phyloP scores from a whole-genome alignment of 2,888 invertebrate genomes.

The Sphaeridia pumilis region DNA sequence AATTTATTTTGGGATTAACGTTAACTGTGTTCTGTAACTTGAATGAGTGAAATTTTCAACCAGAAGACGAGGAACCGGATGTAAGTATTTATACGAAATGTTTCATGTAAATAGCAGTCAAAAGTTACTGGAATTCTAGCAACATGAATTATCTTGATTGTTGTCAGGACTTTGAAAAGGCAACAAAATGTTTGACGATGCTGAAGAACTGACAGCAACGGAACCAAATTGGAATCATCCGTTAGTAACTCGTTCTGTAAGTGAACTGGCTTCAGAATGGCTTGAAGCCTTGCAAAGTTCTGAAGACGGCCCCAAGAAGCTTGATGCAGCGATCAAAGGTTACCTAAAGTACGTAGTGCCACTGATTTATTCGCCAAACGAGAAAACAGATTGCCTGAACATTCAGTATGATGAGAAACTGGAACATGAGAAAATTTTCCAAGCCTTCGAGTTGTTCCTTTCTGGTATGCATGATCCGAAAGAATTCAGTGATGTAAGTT shows the following conservation, averaged over 20 bases:
- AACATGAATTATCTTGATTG: too few relatives aligned
- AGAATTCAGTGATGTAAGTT: slow-evolving; percentile 45
- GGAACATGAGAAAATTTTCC: slow-evolving; percentile 51
- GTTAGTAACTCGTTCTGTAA: not conserved
- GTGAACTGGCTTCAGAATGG: slow-evolving; percentile 10
- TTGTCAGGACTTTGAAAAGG: too few relatives aligned
- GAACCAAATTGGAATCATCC: too few relatives aligned
- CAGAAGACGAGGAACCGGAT: too few relatives aligned
- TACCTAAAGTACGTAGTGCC: slow-evolving; percentile 47
- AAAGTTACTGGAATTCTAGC: too few relatives aligned
- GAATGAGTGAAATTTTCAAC: too few relatives aligned
- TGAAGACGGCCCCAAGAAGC: not conserved
- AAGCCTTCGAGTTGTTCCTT: slow-evolving; percentile 68
- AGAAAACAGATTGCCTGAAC: slow-evolving; percentile 54
- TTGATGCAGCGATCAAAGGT: slow-evolving; percentile 3
- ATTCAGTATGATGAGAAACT: slow-evolving; percentile 37
- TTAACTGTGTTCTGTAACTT: too few relatives aligned
- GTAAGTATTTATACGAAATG: too few relatives aligned
- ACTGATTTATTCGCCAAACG: slow-evolving; percentile 57
- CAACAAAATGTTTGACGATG: not conserved
- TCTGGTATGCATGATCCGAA: slow-evolving; percentile 55
- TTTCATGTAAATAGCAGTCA: too few relatives aligned
- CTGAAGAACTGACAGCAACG: not conserved
- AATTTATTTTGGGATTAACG: too few relatives aligned
- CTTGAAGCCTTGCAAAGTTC: slow-evolving; percentile 12